A percentile compares a stretch with the other conserved stretches of the same genome.
These are phyloP conservation scores for Zhengitettix transpicula DNA, from an alignment of 2,888 invertebrate genomes.

Conservation along the genomic window DNA sequence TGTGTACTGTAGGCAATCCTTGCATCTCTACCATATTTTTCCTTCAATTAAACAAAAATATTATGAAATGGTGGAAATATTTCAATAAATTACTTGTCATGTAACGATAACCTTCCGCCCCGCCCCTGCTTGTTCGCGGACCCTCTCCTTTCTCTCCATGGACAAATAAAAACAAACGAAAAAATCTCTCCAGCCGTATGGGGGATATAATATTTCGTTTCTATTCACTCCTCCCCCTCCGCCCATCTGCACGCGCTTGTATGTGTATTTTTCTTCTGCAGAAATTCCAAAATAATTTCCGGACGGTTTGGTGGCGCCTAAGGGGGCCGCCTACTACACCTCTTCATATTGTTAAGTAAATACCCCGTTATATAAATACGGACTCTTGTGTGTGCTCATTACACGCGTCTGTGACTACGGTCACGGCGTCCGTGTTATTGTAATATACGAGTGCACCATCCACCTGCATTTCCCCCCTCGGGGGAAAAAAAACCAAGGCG, in stretches of 20 bases:
- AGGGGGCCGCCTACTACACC: not conserved
- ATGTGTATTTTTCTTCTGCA: conserved; percentile 1
- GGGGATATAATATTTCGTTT: not conserved
- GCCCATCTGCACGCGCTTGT: not conserved
- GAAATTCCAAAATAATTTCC: conserved; percentile 1
- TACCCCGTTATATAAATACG: conserved; percentile 1
- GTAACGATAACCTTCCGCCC: conserved; percentile 1
- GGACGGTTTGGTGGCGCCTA: not conserved
- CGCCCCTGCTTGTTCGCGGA: not conserved
- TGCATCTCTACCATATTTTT: conserved; percentile 3
- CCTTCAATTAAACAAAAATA: conserved; percentile 10
- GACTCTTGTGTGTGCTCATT: not conserved
- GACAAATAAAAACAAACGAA: conserved; percentile 1
- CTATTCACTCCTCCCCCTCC: not conserved
- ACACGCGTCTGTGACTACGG: not conserved
- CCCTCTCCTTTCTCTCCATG: not conserved
- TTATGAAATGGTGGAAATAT: conserved; percentile 9
- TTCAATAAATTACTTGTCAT: conserved; percentile 9
- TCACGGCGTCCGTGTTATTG: not conserved
- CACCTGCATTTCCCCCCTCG: not conserved
- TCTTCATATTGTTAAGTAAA: conserved; percentile 1
- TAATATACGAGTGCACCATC: not conserved
- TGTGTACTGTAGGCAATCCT: not conserved
- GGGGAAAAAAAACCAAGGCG: not conserved
- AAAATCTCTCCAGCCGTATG: not conserved